phyloP scores from a whole-genome alignment of 2,113 vertebrate genomes.

The Centropristis striata region DNA sequence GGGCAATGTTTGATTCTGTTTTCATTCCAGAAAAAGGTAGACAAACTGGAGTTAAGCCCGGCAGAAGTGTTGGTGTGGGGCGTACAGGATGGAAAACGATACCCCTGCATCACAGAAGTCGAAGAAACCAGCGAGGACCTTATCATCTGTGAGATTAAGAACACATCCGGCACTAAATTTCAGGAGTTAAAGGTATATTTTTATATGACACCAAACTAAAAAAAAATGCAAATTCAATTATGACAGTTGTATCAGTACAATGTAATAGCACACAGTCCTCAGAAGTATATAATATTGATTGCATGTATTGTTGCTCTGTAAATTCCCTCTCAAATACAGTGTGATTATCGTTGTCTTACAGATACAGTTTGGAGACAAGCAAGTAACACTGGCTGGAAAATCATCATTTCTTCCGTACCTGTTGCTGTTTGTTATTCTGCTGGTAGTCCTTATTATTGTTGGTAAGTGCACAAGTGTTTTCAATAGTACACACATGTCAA shows the following conservation, averaged over 20 bases:
- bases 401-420: neutral
- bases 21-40: conserved; percentile 89
- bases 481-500: neutral
- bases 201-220: neutral
- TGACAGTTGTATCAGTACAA: neutral
- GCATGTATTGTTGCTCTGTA: neutral
- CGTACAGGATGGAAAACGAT: conserved; percentile 49
- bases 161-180: neutral
- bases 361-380: conserved; percentile 88
- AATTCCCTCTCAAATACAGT: neutral
- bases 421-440: conserved; percentile 50
- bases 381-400: neutral
- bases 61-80: conserved; percentile 86
- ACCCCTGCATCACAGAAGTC: conserved; percentile 80
- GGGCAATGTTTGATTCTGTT: conserved; percentile 5
- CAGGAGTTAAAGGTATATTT: conserved; percentile 64
- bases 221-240: neutral
- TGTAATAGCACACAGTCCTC: neutral
- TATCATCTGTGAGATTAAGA: conserved; percentile 85
- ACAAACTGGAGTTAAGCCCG: conserved; percentile 87
- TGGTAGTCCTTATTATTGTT: conserved; percentile 84
- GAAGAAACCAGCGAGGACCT: conserved; percentile 80
- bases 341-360: conserved; percentile 59
- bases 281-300: neutral
- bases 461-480: conserved; percentile 82